Evolutionary conservation across 2,888 invertebrate species (phyloP).

Genomic region (Drosophila fulvimacula): DNA sequence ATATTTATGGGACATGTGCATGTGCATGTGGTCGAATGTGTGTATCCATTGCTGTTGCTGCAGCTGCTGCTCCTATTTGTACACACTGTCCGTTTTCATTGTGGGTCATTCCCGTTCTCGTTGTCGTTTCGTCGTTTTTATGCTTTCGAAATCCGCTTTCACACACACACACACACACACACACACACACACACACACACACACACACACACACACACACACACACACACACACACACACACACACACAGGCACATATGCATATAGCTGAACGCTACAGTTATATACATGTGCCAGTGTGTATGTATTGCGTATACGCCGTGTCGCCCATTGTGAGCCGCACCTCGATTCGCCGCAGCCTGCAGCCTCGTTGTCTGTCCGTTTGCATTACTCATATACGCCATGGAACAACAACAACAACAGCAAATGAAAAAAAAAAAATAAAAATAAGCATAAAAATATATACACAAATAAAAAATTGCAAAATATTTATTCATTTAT

Average conservation of each 20-base stretch:
- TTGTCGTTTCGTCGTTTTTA: slow-evolving; percentile 60
- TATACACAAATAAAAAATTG: slow-evolving; percentile 53
- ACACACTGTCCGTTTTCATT: slow-evolving; percentile 69
- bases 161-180: slow-evolving; percentile 32
- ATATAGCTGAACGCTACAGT: slow-evolving; percentile 7
- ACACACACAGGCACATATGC: background rate
- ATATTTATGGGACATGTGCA: slow-evolving; percentile 73
- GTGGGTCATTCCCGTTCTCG: slow-evolving; percentile 70
- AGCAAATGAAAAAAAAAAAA: slow-evolving; percentile 36
- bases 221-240: slow-evolving; percentile 13
- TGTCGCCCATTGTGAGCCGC: slow-evolving; percentile 73
- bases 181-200: slow-evolving; percentile 33
- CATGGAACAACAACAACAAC: slow-evolving; percentile 34
- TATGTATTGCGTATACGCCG: slow-evolving; percentile 67
- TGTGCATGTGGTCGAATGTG: slow-evolving; percentile 20
- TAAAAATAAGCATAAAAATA: slow-evolving; percentile 17
- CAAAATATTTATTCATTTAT: slow-evolving; percentile 73
- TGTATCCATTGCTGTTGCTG: slow-evolving; percentile 47
- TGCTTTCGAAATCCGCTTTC: slow-evolving; percentile 72
- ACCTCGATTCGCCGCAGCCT: slow-evolving; percentile 51
- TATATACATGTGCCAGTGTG: slow-evolving; percentile 31
- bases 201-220: slow-evolving; percentile 21
- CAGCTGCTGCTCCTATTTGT: slow-evolving; percentile 30
- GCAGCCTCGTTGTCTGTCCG: slow-evolving; percentile 48
- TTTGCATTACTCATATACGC: slow-evolving; percentile 71